Base-by-base conservation (phyloP, 2,888 invertebrate species). In the Ophioninae sp. region DNA sequence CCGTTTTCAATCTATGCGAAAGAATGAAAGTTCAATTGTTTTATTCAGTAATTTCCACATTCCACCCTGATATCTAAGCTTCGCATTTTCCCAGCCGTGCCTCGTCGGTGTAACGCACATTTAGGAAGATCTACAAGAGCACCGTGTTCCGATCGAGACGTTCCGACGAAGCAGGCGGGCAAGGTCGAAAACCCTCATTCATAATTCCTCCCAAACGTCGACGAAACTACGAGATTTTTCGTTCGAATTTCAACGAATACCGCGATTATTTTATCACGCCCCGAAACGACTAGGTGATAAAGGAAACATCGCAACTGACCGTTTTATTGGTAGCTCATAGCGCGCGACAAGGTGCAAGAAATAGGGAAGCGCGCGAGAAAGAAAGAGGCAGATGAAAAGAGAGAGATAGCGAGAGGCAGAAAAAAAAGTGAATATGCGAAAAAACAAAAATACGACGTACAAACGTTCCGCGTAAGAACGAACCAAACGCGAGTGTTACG, bases 1-100 rank as follows among this genome's bases (percentile, higher is more conserved):
- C 88, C 86, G 85, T 88, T 90, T 85, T 92, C 89, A 80, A 90
- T 89, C 90, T 87, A n/a, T 13, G 5, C 39, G 39, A 37, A 79
- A 56, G 13, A 21, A 41, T 6, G 50, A 72, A 65, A 50, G 7
- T 30, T 1, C n/a, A n/a, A 70, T 50, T 50, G 50, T 50, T 30
- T 17, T 50, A 50, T 50, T 50, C 0, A 0, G 17, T 5, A 3
- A 6, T 10, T 1, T 17, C 50, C 6, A 17, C 2, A 17, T 13
- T 50, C 6, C 50, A 13, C 0, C 0, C 50, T 10, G 17, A 13
- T 2, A 17, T 50, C 50, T 17, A 2, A 17, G 0, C 50, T 10
- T 10, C 17, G 5, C 6, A 13, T 17, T 17, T 6, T 50, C 17
- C 6, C 17, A 6, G 50, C 50, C 17, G 8, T 3, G 10, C 44